Evolutionary conservation across 2,888 invertebrate species (phyloP), one percentile per base, ranked within the genome.

Genomic region (Hartigia nigra): DNA sequence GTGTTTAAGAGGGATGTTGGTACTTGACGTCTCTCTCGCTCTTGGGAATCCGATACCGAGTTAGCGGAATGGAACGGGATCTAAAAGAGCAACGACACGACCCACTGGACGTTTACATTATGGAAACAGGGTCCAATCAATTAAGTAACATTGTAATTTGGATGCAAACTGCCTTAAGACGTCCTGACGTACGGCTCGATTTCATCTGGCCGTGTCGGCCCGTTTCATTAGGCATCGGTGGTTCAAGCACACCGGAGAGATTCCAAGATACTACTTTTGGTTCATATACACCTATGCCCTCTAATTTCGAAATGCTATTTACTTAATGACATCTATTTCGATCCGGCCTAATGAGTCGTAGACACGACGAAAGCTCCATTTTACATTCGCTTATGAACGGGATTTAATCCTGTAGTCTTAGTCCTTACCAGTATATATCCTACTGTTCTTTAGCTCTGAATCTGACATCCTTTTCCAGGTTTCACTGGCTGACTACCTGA

Each of bases 241-340:
- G 37, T 76, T 77, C 69, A 32, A 70, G 31, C 35, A 75, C 74
- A 31, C 74, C 55, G 12, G 74, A 74, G 31, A 77, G 77, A 77
- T 77, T 31, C 34, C 36, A 36, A 75, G 77, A 77, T 77, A 77
- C 37, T 70, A 12, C 31, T 74, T 74, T 75, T 31, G 69, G 70
- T 31, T 75, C 23, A 75, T 69, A 70, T 55, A 55, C 55, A 55
- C 75, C n/a, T 36, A 75, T 23, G 12, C 72, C 31, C 72, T 34
- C 31, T 81, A 80, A 84, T 82, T 84, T 81, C 81, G 82, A 84
- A 87, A 84, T 80, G 81, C 82, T 87, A 86, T 85, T 86, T 86
- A 82, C 82, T 87, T 83, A 84, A 84, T 83, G 82, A 78, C 78
- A 76, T 76, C 75, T 78, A 78, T 70, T 78, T 70, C 55, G 39